These are phyloP conservation scores for Microplitis deprimator DNA, from an alignment of 2,888 invertebrate genomes.

Conservation along the genomic window DNA sequence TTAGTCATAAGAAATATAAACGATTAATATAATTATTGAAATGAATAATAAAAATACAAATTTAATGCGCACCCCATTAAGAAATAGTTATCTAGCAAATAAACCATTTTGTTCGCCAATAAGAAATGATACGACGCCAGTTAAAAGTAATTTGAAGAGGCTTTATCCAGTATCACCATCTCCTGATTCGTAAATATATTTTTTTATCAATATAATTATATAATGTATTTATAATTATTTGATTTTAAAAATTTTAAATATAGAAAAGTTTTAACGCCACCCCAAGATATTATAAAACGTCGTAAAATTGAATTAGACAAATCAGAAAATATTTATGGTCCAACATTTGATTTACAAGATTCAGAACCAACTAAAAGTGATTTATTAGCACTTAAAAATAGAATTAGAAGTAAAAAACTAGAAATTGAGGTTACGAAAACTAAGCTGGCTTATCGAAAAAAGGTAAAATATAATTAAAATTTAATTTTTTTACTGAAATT, in stretches of 20 bases:
- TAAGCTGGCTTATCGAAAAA: constrained; percentile 51
- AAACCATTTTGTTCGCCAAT: constrained; percentile 60
- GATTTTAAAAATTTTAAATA: neutral
- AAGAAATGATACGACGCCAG: constrained; percentile 40
- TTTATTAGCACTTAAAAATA: constrained; percentile 70
- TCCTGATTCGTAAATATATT: constrained; percentile 29
- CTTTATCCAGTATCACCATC: constrained; percentile 11
- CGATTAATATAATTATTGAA: neutral
- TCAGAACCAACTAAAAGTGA: constrained; percentile 63
- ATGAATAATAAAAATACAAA: constrained; percentile 44
- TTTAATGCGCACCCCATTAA: constrained; percentile 50
- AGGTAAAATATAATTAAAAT: constrained; percentile 46
- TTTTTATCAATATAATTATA: neutral
- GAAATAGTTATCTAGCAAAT: constrained; percentile 57
- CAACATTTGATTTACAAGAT: neutral
- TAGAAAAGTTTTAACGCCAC: neutral
- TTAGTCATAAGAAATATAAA: neutral
- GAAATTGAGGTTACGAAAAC: constrained; percentile 52
- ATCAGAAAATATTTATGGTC: constrained; percentile 8
- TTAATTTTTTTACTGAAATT: neutral
- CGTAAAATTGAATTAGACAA: constrained; percentile 32
- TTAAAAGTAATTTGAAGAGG: constrained; percentile 21
- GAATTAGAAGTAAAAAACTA: constrained; percentile 71
- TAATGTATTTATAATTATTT: neutral
- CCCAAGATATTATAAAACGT: neutral